Conservation (phyloP, 1,140 invertebrate species). For the Pseudomyrmex gracilis region DNA sequence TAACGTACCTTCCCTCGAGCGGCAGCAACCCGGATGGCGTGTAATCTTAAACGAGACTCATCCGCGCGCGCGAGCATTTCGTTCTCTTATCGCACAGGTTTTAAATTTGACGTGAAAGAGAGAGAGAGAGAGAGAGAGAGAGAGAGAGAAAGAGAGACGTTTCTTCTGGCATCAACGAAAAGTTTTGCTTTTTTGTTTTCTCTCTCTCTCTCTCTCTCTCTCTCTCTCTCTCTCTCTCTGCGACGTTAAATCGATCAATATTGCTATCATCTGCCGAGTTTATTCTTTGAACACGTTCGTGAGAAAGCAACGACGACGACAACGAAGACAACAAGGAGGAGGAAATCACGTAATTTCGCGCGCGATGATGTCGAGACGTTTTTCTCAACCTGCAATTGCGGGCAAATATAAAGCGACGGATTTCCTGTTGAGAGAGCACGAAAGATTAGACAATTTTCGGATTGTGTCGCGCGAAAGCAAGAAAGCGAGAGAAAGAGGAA, state of each 20-base stretch:
- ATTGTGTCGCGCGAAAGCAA: conserved; percentile 10
- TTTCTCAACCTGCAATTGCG: not conserved
- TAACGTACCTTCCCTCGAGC: not conserved
- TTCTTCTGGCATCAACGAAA: no score
- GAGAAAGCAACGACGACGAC: no score
- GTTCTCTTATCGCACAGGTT: not conserved
- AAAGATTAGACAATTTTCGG: conserved; percentile 43
- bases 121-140: no score
- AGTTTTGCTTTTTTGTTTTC: no score
- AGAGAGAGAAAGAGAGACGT: no score
- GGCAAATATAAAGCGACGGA: conserved; percentile 1
- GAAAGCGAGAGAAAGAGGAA: not conserved
- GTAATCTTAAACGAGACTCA: conserved; percentile 2
- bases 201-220: no score
- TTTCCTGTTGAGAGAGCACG: conserved; percentile 1
- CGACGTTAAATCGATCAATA: not conserved
- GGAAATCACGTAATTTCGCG: not conserved
- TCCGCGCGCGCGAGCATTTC: not conserved
- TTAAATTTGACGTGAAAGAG: not conserved
- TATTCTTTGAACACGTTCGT: not conserved
- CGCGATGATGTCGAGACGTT: not conserved
- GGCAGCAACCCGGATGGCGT: conserved; percentile 10
- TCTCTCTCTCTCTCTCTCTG: no score
- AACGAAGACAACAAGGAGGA: no score
- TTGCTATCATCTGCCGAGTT: conserved; percentile 5